A percentile compares a stretch with the other conserved stretches of the same genome.
These are phyloP conservation scores for Papilio demoleus DNA, from an alignment of 2,888 invertebrate species.

Conservation along the genomic window DNA sequence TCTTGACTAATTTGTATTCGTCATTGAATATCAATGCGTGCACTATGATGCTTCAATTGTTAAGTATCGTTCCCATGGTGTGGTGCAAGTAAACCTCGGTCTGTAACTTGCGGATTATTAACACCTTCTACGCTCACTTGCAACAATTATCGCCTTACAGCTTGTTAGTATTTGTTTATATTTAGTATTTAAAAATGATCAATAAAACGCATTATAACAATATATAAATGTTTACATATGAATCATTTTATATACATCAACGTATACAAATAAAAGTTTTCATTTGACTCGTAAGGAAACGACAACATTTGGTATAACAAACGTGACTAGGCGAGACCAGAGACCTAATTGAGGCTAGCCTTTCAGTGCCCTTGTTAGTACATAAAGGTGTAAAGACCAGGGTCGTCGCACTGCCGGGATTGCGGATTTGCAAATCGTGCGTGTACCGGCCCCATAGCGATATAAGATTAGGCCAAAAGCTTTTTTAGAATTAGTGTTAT, in stretches of 20 bases:
- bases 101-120: slow-evolving; percentile 61
- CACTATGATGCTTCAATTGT: slow-evolving; percentile 33
- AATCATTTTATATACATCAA: too few relatives aligned
- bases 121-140: slow-evolving; percentile 55
- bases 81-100: slow-evolving; percentile 75
- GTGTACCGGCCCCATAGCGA: slow-evolving; percentile 3
- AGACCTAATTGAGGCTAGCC: slow-evolving; percentile 42
- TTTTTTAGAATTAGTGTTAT: not conserved
- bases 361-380: slow-evolving; percentile 64
- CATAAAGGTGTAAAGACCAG: slow-evolving; percentile 69
- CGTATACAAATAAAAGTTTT: too few relatives aligned
- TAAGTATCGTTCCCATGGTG: slow-evolving; percentile 60
- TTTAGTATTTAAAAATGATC: too few relatives aligned
- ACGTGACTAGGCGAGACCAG: not conserved
- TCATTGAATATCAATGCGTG: slow-evolving; percentile 35
- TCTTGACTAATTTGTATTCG: slow-evolving; percentile 22
- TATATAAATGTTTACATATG: too few relatives aligned
- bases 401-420: slow-evolving; percentile 78
- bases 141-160: slow-evolving; percentile 57
- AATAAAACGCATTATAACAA: too few relatives aligned
- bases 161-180: too few relatives aligned
- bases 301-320: slow-evolving; percentile 9
- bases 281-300: slow-evolving; percentile 12
- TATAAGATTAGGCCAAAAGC: not conserved
- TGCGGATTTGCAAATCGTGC: slow-evolving; percentile 64